Evolutionary conservation across 2,797 vertebrate genomes (phyloP), one percentile per base, ranked within the genome.

Genomic region (Aeoliscus strigatus): DNA sequence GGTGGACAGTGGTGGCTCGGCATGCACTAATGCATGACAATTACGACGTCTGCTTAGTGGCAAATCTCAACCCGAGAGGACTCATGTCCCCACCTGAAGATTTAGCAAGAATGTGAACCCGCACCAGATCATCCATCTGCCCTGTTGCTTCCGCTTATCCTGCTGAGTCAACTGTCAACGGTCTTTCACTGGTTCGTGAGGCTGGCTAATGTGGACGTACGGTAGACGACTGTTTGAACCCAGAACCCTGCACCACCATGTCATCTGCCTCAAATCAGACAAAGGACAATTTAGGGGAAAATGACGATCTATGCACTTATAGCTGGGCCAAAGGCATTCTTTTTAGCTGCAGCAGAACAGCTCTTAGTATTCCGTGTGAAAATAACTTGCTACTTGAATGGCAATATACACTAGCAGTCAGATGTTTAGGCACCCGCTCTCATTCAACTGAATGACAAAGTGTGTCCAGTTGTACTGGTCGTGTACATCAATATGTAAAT

Each of bases 31-130:
- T 99, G 96, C 96, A 99, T 0, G 92, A 98, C 80, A 93, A 85
- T 71, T 99, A 99, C 0, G 96, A 98, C 0, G 92, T 96, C 35
- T 99, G 96, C 60, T 87, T 98, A 9, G 94, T 99, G 51, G 94
- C 96, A 48, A 91, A 87, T 36, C 87, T 98, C 70, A 99, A 99
- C 76, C 93, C 96, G 0, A 84, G 94, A 31, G 93, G 93, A 66
- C 94, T 98, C 7, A 88, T 93, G 58, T 90, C 93, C 34, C 94
- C 95, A 5, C 94, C 94, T 37, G 79, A 90, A 1, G 94, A 99
- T 68, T 64, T 88, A 42, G 65, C 80, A 43, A 80, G 81, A 47
- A 56, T 80, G 64, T 89, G 73, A 88, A 55, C 30, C 4, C 12
- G 26, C 43, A 27, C 58, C 42, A 44, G 14, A 37, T 55, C 32